Conservation (phyloP, 2,888 invertebrate species). For the Diadegma fenestrale region DNA sequence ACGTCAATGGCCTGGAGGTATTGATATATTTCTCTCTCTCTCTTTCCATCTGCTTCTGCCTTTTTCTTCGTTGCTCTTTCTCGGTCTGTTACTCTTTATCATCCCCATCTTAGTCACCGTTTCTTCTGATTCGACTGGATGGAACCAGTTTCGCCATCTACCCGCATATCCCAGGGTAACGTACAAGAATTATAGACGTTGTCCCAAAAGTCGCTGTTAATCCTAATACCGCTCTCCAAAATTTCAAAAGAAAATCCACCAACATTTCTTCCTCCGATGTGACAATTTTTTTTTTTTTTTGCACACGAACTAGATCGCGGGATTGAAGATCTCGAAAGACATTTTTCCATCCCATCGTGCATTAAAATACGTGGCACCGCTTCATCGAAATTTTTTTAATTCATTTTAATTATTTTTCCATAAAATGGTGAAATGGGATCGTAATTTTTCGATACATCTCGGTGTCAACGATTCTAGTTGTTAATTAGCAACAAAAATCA, state of each 20-base stretch:
- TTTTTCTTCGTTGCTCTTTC: not conserved
- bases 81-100: constrained; percentile 5
- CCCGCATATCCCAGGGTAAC: not conserved
- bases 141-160: constrained; percentile 18
- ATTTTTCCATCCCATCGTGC: not conserved
- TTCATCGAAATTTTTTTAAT: not conserved
- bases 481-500: not conserved
- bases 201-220: not conserved
- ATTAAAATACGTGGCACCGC: not conserved
- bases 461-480: not conserved
- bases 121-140: constrained; percentile 15
- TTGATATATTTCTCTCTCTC: constrained; percentile 26
- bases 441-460: no score
- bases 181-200: not conserved
- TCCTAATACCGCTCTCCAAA: not conserved
- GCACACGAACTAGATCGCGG: not conserved
- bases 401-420: not conserved
- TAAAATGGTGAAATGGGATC: not conserved
- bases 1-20: constrained; percentile 49
- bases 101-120: constrained; percentile 19
- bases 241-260: not conserved
- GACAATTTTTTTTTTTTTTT: not conserved
- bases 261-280: not conserved
- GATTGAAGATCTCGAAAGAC: not conserved
- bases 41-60: not conserved